phyloP scores from a whole-genome alignment of 2,113 vertebrate genomes.

The Psilopsiagon aymara region DNA sequence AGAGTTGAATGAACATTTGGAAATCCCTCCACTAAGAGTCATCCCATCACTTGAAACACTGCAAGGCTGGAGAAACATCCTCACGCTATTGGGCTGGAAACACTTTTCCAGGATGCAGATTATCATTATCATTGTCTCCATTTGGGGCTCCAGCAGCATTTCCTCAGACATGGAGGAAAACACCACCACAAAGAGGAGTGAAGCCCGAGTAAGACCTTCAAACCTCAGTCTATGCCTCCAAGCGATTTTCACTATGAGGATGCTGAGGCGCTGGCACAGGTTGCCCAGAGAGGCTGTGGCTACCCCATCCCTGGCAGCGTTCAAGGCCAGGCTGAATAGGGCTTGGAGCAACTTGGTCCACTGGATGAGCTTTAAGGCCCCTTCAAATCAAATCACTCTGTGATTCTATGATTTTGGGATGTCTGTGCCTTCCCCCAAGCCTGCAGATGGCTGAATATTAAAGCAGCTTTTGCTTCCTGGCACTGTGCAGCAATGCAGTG shows the following conservation, averaged over 20 bases:
- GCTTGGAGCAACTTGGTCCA: background rate
- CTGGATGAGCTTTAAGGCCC: background rate
- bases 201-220: background rate
- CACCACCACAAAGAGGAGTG: rapidly evolving
- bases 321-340: background rate
- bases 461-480: background rate
- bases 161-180: background rate
- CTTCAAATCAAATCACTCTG: background rate
- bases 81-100: rapidly evolving
- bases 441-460: background rate
- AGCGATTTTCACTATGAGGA: background rate
- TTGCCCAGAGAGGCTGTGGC: too few relatives aligned
- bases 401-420: background rate
- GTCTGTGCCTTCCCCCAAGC: background rate
- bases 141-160: background rate
- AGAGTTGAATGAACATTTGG: background rate
- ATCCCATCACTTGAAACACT: background rate
- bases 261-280: too few relatives aligned
- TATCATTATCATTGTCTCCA: rapidly evolving
- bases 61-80: background rate
- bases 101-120: background rate
- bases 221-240: background rate
- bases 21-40: background rate
- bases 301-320: background rate
- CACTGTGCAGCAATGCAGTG: background rate